phyloP scores from a whole-genome alignment of 2,888 invertebrate genomes.

The Incurvaria masculella region DNA sequence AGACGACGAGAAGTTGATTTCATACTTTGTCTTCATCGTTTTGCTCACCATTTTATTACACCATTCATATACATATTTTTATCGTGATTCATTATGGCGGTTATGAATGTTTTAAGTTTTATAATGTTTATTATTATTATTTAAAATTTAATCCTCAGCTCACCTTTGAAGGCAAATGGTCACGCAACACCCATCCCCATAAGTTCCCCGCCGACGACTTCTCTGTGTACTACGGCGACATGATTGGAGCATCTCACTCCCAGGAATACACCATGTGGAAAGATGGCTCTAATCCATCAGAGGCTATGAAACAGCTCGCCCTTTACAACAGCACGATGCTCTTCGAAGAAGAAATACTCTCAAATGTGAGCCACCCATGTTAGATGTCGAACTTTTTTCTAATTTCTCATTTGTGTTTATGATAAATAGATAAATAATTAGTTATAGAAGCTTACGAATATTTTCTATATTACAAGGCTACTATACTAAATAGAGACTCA shows the following conservation, averaged over 20 bases:
- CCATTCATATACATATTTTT: neutral
- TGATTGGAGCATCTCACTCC: slow-evolving; percentile 43
- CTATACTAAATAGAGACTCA: no score
- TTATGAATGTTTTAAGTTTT: neutral
- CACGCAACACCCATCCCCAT: slow-evolving; percentile 36
- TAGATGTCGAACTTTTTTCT: no score
- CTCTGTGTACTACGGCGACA: slow-evolving; percentile 41
- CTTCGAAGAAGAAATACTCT: neutral
- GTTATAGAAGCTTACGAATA: no score
- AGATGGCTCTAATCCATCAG: slow-evolving; percentile 25
- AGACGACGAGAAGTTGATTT: no score
- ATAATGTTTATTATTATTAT: neutral
- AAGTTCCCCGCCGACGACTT: slow-evolving; percentile 41
- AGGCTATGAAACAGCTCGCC: neutral
- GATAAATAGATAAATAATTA: no score
- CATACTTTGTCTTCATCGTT: neutral
- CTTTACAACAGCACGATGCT: neutral
- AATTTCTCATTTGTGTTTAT: no score
- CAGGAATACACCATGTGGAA: slow-evolving; percentile 32
- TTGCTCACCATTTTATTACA: neutral
- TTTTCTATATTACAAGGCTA: no score
- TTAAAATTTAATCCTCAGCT: no score
- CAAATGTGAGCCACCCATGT: neutral
- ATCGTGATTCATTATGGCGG: neutral
- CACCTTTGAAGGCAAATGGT: slow-evolving; percentile 41